phyloP scores from a whole-genome alignment of 2,888 invertebrate species.

The Stictocephala bisonia region DNA sequence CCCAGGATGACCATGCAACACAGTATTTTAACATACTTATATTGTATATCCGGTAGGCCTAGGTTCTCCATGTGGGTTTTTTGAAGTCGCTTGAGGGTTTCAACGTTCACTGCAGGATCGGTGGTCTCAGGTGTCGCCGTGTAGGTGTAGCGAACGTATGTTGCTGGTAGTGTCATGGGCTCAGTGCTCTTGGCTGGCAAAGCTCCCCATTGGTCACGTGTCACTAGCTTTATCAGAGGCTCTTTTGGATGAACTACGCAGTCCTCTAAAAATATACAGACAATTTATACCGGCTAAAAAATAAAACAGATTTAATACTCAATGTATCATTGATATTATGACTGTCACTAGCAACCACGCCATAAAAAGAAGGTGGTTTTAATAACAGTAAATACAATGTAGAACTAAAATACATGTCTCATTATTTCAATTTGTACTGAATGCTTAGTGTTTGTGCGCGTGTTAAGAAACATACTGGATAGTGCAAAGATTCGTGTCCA shows the following conservation, averaged over 20 bases:
- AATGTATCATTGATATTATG: too few species aligned
- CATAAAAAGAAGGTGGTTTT: too few species aligned
- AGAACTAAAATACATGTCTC: too few species aligned
- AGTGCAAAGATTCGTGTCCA: too few species aligned
- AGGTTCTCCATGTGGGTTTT: background rate
- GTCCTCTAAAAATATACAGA: slow-evolving; percentile 12
- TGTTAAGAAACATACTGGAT: too few species aligned
- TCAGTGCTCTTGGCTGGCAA: background rate
- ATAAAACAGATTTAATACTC: too few species aligned
- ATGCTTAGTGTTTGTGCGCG: too few species aligned
- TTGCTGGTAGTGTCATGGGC: background rate
- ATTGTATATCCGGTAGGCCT: background rate
- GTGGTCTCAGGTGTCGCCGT: background rate
- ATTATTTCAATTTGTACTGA: too few species aligned
- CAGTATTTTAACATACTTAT: slow-evolving; percentile 4
- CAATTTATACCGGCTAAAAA: too few species aligned
- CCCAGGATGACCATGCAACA: too few species aligned
- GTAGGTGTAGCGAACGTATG: slow-evolving; percentile 4
- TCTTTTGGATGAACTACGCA: background rate
- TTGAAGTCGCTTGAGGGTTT: background rate
- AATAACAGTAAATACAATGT: too few species aligned
- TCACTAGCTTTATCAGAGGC: background rate
- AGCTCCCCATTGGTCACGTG: slow-evolving; percentile 10
- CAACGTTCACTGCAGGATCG: background rate
- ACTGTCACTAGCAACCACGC: too few species aligned